phyloP scores from a whole-genome alignment of 1,140 invertebrate species.

The Paraescarpia echinospica region DNA sequence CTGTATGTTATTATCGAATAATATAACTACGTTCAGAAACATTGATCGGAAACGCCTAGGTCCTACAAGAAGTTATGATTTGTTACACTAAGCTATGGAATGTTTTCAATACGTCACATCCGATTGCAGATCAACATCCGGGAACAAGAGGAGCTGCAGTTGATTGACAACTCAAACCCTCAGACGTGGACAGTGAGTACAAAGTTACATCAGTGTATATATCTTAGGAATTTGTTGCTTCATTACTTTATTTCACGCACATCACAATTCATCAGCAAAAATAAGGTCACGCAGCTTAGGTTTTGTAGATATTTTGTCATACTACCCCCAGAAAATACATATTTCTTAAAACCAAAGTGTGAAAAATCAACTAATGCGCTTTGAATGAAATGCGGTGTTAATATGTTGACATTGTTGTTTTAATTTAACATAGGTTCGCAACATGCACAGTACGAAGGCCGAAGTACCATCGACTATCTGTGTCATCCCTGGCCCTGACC shows the following conservation, averaged over 20 bases:
- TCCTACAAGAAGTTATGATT: background rate
- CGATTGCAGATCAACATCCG: conserved; percentile 23
- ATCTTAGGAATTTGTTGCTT: no score
- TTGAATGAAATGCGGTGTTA: background rate
- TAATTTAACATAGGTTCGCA: conserved; percentile 9
- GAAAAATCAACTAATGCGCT: background rate
- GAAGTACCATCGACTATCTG: conserved; percentile 26
- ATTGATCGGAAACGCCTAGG: no score
- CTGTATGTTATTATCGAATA: background rate
- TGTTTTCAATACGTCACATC: background rate
- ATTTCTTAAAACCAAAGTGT: no score
- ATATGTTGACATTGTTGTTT: background rate
- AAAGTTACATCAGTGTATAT: background rate
- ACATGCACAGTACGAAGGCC: conserved; percentile 9
- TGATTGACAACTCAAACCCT: conserved; percentile 27
- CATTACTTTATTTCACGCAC: no score
- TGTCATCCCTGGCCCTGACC: conserved; percentile 25
- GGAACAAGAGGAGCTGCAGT: conserved; percentile 25
- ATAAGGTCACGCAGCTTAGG: no score
- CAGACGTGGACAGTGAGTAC: conserved; percentile 25
- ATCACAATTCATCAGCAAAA: no score
- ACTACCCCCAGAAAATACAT: no score
- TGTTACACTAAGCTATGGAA: background rate
- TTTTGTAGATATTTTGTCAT: no score
- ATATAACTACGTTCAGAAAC: no score